A percentile compares a stretch with the other conserved stretches of the same genome.
phyloP scores from a whole-genome alignment of 1,140 invertebrate species.

The Brachionus rubens region DNA sequence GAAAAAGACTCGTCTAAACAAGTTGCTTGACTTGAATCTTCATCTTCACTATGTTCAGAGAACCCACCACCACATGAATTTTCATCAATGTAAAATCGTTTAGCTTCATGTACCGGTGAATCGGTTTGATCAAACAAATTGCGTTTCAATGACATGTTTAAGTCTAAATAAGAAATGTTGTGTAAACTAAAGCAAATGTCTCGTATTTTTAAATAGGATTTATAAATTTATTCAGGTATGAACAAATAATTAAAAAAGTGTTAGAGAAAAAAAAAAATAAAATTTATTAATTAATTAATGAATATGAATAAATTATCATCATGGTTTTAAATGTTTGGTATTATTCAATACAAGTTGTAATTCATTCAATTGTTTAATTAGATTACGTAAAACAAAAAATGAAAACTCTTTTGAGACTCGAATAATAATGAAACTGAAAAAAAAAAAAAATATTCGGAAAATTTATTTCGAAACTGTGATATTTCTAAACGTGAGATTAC shows the following conservation, averaged over 20 bases:
- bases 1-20: not conserved
- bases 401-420: no score
- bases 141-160: not conserved
- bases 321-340: conserved; percentile 26
- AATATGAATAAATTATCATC: no score
- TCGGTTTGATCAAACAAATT: not conserved
- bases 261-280: conserved; percentile 1
- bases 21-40: not conserved
- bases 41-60: not conserved
- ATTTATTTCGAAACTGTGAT: no score
- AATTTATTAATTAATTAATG: not conserved
- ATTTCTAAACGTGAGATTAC: no score
- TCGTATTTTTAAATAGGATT: no score
- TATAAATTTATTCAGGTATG: no score
- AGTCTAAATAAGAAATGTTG: not conserved
- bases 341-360: not conserved
- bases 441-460: no score
- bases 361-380: conserved; percentile 20
- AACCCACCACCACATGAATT: conserved; percentile 6
- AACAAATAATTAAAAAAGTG: no score
- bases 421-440: no score
- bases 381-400: conserved; percentile 18
- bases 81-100: not conserved
- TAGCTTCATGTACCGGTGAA: not conserved
- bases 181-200: no score